Base-by-base conservation (phyloP, 2,797 vertebrate genomes). In the Urocyon cinereoargenteus region DNA sequence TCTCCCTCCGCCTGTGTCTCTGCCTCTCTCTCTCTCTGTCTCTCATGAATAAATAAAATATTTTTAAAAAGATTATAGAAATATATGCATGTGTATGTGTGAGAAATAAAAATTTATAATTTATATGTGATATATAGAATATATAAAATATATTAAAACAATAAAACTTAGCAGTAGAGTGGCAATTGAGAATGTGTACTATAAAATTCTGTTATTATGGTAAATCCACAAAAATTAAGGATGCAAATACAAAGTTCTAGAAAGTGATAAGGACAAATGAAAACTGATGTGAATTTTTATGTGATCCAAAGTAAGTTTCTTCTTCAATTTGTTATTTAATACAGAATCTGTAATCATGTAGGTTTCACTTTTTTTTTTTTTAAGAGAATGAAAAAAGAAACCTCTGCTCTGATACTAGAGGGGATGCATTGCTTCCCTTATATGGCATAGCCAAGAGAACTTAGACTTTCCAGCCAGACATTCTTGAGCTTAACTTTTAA, bases 241-340 rank as follows among this genome's bases (percentile, higher is more conserved):
- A 51, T 26, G 19, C 16, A 96, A 31, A 68, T 59, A 2, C 19
- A 62, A 95, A 49, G 21, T 89, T 78, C 83, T 90, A 72, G 88
- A 96, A 86, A 22, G 40, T 81, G 84, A 70, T 24, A 75, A 77
- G 70, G 26, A 49, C 34, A 84, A 83, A 57, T 79, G 64, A 75
- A 84, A 59, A 61, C 68, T 24, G 18, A 78, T 55, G 53, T 68
- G 57, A 85, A 16, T 93, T 77, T 88, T 86, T n/a, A 81, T 62
- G 78, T 89, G 53, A 68, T 7, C 7, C 22, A 57, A 24, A 61
- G 34, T 68, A 81, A 28, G 40, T 91, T 88, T 77, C 78, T 81
- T 45, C 34, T 62, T 91, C 15, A 51, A 34, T 59, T 90, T 91
- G 36, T 86, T 91, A 64, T n/a, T 88, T 79, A 77, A 82, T 75